Evolutionary conservation across 1,140 invertebrate genomes (phyloP).

Genomic region (Lysiphlebus fabarum): DNA sequence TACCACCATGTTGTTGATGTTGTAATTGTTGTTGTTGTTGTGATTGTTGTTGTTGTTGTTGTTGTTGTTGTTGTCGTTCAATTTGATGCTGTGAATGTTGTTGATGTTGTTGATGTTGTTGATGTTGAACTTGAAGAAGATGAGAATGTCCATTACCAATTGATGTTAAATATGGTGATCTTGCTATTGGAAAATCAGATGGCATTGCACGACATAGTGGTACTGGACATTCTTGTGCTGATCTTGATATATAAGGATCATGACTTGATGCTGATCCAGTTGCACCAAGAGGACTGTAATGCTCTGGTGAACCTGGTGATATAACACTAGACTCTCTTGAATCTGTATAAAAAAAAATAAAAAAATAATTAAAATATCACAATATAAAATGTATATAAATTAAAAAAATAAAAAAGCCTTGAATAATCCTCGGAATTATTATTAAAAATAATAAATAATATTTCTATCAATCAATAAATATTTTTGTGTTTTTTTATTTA

Average conservation of each 20-base stretch:
- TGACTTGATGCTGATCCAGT: slow-evolving; percentile 48
- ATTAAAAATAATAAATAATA: too few species aligned
- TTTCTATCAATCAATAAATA: too few species aligned
- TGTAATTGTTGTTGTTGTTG: slow-evolving; percentile 36
- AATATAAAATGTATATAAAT: too few species aligned
- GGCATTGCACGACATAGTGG: slow-evolving; percentile 48
- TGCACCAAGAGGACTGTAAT: slow-evolving; percentile 49
- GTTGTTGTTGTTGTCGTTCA: slow-evolving; percentile 23
- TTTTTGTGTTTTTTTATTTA: too few species aligned
- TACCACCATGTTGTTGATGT: slow-evolving; percentile 41
- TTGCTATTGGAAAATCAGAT: slow-evolving; percentile 43
- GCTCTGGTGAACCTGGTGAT: slow-evolving; percentile 51
- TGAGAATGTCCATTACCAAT: slow-evolving; percentile 50
- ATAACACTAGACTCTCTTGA: slow-evolving; percentile 53
- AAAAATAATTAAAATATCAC: slow-evolving; percentile 6
- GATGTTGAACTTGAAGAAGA: slow-evolving; percentile 44
- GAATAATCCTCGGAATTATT: background rate
- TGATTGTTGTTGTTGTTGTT: slow-evolving; percentile 36
- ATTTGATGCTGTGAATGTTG: slow-evolving; percentile 17
- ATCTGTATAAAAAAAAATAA: slow-evolving; percentile 35
- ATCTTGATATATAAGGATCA: slow-evolving; percentile 47
- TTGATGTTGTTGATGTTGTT: slow-evolving; percentile 38
- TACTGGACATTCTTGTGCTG: slow-evolving; percentile 46
- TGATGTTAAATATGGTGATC: slow-evolving; percentile 49
- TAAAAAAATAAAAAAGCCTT: background rate